Percentiles rank a stretch among this genome's conserved stretches.
These are phyloP conservation scores for Venustaconcha ellipsiformis DNA, from an alignment of 1,140 invertebrate genomes.

Conservation along the genomic window DNA sequence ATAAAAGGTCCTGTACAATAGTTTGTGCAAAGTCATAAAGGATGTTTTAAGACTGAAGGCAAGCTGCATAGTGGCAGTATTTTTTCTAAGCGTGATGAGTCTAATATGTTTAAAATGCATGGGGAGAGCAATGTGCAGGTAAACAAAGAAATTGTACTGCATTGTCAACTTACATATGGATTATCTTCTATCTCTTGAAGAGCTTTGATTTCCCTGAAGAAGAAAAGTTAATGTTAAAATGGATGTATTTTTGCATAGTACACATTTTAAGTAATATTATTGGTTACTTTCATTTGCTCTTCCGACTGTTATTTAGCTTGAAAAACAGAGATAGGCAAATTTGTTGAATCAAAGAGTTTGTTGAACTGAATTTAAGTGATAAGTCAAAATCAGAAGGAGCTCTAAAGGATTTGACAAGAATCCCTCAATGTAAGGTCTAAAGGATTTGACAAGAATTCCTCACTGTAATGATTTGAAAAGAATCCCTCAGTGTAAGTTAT, in stretches of 20 bases:
- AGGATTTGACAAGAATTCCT: no score
- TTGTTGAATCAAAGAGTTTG: no score
- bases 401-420: no score
- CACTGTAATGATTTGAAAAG: no score
- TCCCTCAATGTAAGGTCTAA: no score
- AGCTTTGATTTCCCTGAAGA: slow-evolving; percentile 87
- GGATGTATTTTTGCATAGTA: not conserved
- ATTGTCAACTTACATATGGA: slow-evolving; percentile 82
- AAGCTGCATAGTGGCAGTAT: not conserved
- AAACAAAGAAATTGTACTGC: not conserved
- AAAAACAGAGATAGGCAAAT: not conserved
- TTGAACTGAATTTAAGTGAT: not conserved
- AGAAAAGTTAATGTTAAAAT: slow-evolving; percentile 9
- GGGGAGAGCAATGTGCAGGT: not conserved
- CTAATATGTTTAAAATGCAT: not conserved
- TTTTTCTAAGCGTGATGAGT: not conserved
- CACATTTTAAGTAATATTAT: not conserved
- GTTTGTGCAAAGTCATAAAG: no score
- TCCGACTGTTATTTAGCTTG: not conserved
- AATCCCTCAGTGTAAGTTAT: no score
- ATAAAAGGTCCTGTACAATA: not conserved
- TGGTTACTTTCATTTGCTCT: not conserved
- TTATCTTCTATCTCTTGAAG: slow-evolving; percentile 85
- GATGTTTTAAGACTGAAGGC: not conserved
- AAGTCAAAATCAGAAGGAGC: not conserved